A percentile compares a stretch with the other conserved stretches of the same genome.
Conservation (phyloP, 2,113 vertebrate genomes). For the Solea solea region DNA sequence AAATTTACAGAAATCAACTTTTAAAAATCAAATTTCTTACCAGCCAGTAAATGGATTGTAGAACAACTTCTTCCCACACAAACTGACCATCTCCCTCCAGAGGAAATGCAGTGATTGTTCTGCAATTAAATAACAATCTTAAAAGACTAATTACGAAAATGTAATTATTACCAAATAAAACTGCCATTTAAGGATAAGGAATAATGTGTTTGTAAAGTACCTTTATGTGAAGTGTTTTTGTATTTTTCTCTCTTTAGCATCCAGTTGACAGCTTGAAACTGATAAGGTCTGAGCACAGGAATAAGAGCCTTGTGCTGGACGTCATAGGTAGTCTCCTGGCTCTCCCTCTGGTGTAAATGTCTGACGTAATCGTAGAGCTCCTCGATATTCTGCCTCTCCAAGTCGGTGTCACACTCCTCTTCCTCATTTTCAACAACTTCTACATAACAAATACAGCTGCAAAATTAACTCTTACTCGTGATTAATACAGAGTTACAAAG, state of each 20-base stretch:
- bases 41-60: slow-evolving; percentile 97
- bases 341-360: slow-evolving; percentile 85
- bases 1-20: too few species aligned
- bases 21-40: slow-evolving; percentile 76
- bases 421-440: slow-evolving; percentile 87
- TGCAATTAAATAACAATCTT: slow-evolving; percentile 67
- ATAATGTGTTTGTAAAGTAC: slow-evolving; percentile 38
- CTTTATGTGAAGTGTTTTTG: slow-evolving; percentile 62
- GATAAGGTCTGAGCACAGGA: slow-evolving; percentile 84
- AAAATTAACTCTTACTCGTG: background rate
- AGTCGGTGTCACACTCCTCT: slow-evolving; percentile 89
- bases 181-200: background rate
- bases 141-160: background rate
- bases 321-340: slow-evolving; percentile 75
- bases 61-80: slow-evolving; percentile 91
- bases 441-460: slow-evolving; percentile 23
- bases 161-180: background rate
- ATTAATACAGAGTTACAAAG: too few species aligned
- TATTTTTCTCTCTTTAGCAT: slow-evolving; percentile 81
- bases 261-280: slow-evolving; percentile 85
- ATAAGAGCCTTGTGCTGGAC: slow-evolving; percentile 92
- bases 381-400: slow-evolving; percentile 95
- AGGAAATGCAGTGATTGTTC: slow-evolving; percentile 89
- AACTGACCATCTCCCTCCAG: slow-evolving; percentile 90
- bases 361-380: slow-evolving; percentile 95